Evolutionary conservation across 1,140 invertebrate genomes (phyloP).

Genomic region (Argopecten irradians): DNA sequence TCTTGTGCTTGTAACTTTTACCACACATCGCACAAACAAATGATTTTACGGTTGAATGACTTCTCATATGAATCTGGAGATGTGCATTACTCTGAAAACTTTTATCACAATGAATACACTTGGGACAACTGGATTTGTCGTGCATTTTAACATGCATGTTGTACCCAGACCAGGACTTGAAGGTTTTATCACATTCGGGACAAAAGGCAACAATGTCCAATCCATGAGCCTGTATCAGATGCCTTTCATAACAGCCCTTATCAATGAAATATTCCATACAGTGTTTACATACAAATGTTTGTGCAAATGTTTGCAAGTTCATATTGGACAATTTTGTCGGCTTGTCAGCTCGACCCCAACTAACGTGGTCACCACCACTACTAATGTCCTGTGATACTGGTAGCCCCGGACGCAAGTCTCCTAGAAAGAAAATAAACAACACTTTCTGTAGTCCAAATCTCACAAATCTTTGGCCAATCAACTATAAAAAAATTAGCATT

Average conservation of each 20-base stretch:
- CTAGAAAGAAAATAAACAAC: conserved; percentile 12
- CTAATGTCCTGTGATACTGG: not conserved
- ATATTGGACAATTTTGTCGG: not conserved
- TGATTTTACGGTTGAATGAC: not conserved
- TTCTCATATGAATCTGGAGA: conserved; percentile 1
- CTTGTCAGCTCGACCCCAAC: not conserved
- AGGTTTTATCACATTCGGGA: conserved; percentile 15
- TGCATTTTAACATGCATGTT: conserved; percentile 8
- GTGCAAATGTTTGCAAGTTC: not conserved
- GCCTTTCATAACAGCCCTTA: not conserved
- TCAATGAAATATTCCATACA: not conserved
- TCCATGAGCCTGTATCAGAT: not conserved
- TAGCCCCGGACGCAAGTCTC: not conserved
- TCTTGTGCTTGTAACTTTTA: not conserved
- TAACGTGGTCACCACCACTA: not conserved
- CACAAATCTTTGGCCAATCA: no score
- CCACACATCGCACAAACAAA: not conserved
- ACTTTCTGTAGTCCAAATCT: not conserved
- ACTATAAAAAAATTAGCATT: no score
- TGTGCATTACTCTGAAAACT: not conserved
- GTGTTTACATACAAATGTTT: not conserved
- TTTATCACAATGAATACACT: not conserved
- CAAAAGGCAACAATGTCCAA: not conserved
- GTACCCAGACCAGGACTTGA: not conserved
- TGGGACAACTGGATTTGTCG: not conserved